Percentiles rank a stretch among this genome's conserved stretches.
Conservation (phyloP, 2,888 invertebrate species). For the Synergus japonicus region DNA sequence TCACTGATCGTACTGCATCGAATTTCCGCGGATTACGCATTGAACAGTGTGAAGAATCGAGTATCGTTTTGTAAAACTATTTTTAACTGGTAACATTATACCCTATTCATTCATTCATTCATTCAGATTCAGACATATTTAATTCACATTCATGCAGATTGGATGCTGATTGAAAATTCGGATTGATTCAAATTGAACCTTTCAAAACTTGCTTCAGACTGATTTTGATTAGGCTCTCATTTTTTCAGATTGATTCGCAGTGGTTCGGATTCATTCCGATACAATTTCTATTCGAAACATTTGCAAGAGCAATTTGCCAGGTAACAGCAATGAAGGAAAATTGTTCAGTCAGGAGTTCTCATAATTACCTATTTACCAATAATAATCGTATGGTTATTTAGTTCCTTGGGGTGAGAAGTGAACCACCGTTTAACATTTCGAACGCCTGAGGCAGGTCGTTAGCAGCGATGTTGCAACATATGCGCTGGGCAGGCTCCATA, state of each 20-base stretch:
- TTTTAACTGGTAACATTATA: neutral
- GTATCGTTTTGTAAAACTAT: neutral
- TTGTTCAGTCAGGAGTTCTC: conserved; percentile 46
- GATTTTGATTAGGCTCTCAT: no score
- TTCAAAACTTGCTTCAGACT: no score
- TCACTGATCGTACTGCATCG: neutral
- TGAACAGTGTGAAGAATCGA: neutral
- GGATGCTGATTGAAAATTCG: no score
- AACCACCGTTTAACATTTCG: conserved; percentile 75
- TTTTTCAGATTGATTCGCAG: no score
- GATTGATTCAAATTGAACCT: no score
- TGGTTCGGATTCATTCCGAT: no score
- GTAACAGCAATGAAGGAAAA: neutral
- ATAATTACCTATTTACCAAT: conserved; percentile 71
- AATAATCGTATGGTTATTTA: conserved; percentile 75
- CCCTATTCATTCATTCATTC: no score
- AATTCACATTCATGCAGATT: no score
- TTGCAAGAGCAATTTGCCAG: no score
- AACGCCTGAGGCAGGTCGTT: conserved; percentile 75
- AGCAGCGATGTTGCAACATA: conserved; percentile 77
- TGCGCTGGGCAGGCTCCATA: conserved; percentile 77
- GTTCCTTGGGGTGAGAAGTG: conserved; percentile 70
- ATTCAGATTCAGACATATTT: no score
- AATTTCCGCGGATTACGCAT: neutral
- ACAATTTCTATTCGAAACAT: no score